phyloP scores from a whole-genome alignment of 2,797 vertebrate genomes.

The Ctenosaura bakeri region DNA sequence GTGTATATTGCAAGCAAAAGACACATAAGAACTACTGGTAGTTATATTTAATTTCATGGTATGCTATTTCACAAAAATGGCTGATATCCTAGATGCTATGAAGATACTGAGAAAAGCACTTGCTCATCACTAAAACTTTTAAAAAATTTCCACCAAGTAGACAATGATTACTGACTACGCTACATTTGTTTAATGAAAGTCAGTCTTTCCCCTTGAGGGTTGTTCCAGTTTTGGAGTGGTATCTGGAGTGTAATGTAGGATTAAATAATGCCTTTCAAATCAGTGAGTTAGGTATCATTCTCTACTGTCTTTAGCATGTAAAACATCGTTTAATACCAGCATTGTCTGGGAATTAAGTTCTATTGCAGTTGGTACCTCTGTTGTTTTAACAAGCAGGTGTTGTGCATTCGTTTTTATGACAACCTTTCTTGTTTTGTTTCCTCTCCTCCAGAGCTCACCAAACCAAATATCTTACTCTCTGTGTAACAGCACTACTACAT shows the following conservation, averaged over 20 bases:
- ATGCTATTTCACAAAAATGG: background rate
- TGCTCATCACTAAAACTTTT: background rate
- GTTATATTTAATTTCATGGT: constrained; percentile 6
- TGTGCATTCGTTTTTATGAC: background rate
- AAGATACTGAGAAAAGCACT: background rate
- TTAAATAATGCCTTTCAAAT: constrained; percentile 23
- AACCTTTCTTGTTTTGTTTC: background rate
- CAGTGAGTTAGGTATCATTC: background rate
- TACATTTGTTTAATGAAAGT: constrained; percentile 13
- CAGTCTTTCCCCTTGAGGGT: background rate
- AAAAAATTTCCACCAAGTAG: background rate
- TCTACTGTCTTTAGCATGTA: background rate
- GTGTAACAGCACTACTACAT: background rate
- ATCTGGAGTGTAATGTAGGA: background rate
- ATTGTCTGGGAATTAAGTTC: background rate
- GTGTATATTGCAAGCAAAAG: background rate
- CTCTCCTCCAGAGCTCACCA: background rate
- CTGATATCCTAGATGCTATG: background rate
- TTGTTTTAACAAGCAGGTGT: background rate
- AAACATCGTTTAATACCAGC: constrained; percentile 1
- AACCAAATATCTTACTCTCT: background rate
- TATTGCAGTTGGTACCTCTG: background rate
- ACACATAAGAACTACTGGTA: background rate
- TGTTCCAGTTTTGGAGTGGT: background rate
- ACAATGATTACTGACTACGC: background rate